Conservation (phyloP, 2,113 vertebrate species). For the Oceanites oceanicus region DNA sequence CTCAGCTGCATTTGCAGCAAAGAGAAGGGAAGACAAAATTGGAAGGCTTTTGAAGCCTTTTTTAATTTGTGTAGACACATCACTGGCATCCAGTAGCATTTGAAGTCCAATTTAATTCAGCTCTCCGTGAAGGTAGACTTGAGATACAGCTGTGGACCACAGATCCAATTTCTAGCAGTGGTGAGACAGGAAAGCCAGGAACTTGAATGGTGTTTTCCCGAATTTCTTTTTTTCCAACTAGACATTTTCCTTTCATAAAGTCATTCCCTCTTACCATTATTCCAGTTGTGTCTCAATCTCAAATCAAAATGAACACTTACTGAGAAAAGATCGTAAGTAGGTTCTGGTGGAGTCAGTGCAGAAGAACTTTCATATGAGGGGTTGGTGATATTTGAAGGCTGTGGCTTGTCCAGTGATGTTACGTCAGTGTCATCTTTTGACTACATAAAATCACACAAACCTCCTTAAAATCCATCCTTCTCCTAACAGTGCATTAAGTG, state of each 20-base stretch:
- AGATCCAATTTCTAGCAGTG: background rate
- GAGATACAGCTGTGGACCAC: background rate
- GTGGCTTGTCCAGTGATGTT: slow-evolving; percentile 44
- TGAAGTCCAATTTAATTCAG: background rate
- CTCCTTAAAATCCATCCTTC: background rate
- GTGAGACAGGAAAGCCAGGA: background rate
- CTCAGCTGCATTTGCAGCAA: background rate
- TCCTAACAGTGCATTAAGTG: background rate
- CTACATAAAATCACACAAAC: slow-evolving; percentile 52
- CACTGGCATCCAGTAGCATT: background rate
- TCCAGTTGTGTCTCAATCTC: background rate
- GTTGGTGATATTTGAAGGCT: slow-evolving; percentile 71
- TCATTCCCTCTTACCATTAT: background rate
- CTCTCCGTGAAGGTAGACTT: background rate
- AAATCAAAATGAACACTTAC: slow-evolving; percentile 61
- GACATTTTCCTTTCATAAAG: background rate
- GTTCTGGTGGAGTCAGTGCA: background rate
- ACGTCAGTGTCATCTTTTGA: slow-evolving; percentile 64
- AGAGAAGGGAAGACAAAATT: background rate
- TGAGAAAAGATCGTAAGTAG: slow-evolving; percentile 56
- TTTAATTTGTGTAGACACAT: background rate
- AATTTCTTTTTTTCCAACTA: background rate
- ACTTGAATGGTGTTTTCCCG: background rate
- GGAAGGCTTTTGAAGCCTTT: background rate
- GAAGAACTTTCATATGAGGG: slow-evolving; percentile 70